phyloP scores from a whole-genome alignment of 2,113 vertebrate genomes.

The Phyllostomus discolor region DNA sequence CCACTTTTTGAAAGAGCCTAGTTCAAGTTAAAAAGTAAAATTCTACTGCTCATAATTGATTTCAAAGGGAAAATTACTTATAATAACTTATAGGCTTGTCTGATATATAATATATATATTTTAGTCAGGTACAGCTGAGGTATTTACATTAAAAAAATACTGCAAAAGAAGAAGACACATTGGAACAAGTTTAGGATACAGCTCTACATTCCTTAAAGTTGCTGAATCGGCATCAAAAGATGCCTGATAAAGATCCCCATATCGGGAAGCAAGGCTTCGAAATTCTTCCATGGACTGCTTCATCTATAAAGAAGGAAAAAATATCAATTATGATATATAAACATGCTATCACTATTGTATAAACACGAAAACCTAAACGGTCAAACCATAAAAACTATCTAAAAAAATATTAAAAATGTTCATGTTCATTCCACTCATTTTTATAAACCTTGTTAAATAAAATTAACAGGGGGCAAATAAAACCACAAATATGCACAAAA shows the following conservation, averaged over 20 bases:
- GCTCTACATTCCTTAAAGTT: constrained; percentile 93
- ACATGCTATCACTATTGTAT: background rate
- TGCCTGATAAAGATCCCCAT: constrained; percentile 95
- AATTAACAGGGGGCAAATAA: constrained; percentile 15
- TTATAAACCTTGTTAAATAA: constrained; percentile 13
- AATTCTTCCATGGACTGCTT: constrained; percentile 98
- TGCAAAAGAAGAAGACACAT: background rate
- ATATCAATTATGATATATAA: background rate
- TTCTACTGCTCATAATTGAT: background rate
- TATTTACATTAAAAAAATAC: background rate
- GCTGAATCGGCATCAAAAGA: constrained; percentile 97
- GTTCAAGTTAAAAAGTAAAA: background rate
- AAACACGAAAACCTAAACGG: background rate
- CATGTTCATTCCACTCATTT: background rate
- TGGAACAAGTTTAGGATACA: constrained; percentile 87
- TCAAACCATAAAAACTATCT: background rate
- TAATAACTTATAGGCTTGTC: background rate
- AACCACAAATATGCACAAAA: background rate
- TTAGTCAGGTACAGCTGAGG: background rate
- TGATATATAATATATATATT: background rate
- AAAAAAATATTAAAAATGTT: background rate
- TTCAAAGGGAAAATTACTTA: background rate
- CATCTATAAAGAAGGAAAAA: constrained; percentile 84
- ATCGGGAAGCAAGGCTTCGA: constrained; percentile 88
- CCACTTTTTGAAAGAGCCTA: background rate